These are phyloP conservation scores for Palythoa caribaeorum DNA, from an alignment of 92 coral and sea anemone species.

Conservation along the genomic window DNA sequence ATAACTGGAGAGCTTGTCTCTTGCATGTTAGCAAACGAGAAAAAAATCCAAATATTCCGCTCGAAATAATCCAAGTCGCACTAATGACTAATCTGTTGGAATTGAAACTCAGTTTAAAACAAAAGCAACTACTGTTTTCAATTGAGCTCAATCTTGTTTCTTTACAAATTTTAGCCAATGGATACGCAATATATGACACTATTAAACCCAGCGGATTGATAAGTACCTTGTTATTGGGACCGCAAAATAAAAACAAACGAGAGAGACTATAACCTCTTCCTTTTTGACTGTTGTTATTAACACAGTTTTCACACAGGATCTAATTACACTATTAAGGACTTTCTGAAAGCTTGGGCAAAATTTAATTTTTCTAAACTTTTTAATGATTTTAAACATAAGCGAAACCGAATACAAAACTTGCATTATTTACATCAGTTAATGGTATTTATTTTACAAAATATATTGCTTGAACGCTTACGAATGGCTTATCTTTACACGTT, in stretches of 20 bases:
- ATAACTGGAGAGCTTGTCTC: not conserved
- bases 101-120: not conserved
- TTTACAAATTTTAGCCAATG: constrained; percentile 2
- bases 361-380: too few species aligned
- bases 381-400: not conserved
- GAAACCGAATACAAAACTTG: not conserved
- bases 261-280: not conserved
- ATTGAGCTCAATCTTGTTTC: not conserved
- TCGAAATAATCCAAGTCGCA: not conserved
- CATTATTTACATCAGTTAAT: not conserved
- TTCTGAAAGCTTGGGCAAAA: not conserved
- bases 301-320: not conserved
- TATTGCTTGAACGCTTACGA: not conserved
- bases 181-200: not conserved
- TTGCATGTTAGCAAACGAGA: not conserved
- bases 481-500: not conserved
- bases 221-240: constrained; percentile 21
- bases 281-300: not conserved
- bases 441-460: not conserved
- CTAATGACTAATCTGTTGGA: not conserved
- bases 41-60: not conserved
- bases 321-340: not conserved
- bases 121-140: not conserved
- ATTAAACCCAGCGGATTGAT: not conserved
- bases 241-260: constrained; percentile 24